These are phyloP conservation scores for Calycopis cecrops DNA, from an alignment of 1,140 invertebrate species.

Conservation along the genomic window DNA sequence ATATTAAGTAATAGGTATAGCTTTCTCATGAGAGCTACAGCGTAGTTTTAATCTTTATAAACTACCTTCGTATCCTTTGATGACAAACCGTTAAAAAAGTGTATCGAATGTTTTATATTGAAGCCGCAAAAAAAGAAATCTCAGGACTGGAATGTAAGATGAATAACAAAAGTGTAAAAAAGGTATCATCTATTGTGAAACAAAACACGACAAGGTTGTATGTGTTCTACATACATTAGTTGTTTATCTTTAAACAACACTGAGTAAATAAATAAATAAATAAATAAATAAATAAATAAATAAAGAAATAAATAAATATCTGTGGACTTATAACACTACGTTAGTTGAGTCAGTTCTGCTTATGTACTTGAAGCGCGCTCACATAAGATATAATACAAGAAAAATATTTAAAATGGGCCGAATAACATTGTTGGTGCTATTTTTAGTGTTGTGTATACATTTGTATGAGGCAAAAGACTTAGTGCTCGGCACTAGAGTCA, in stretches of 20 bases:
- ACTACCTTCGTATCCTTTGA: too few relatives aligned
- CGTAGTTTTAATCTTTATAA: too few relatives aligned
- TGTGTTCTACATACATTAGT: conserved; percentile 23
- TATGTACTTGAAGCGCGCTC: conserved; percentile 22
- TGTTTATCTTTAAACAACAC: conserved; percentile 35
- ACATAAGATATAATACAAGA: conserved; percentile 35
- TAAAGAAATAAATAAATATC: too few relatives aligned
- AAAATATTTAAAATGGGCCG: conserved; percentile 39
- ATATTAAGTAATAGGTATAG: too few relatives aligned
- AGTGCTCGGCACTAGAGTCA: conserved; percentile 46
- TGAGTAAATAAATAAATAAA: too few relatives aligned
- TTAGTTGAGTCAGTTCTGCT: conserved; percentile 29
- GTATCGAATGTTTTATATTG: too few relatives aligned
- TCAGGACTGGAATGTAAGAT: neutral
- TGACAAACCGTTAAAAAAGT: too few relatives aligned
- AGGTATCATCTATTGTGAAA: neutral
- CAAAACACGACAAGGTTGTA: conserved; percentile 27
- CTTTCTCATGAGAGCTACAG: too few relatives aligned
- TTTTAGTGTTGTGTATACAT: conserved; percentile 39
- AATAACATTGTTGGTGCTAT: conserved; percentile 33
- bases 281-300: too few relatives aligned
- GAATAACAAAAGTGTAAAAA: neutral
- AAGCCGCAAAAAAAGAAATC: neutral
- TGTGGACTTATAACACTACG: too few relatives aligned
- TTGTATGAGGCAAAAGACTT: conserved; percentile 49